phyloP scores from a whole-genome alignment of 2,113 vertebrate species.

The Symphodus melops region DNA sequence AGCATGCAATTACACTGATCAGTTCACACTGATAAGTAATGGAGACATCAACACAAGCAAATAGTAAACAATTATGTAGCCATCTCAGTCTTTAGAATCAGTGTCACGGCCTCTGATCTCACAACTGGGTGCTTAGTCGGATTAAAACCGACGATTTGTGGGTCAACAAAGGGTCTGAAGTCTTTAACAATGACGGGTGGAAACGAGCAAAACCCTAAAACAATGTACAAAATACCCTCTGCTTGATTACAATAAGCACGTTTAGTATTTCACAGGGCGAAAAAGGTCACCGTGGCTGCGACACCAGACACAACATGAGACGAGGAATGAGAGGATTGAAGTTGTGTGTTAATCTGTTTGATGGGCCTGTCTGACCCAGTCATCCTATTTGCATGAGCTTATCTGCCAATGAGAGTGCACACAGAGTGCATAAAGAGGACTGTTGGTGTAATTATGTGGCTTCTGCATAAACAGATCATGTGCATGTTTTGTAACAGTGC shows the following conservation, averaged over 20 bases:
- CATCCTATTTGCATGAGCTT: conserved; percentile 79
- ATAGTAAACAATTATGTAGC: conserved; percentile 33
- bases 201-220: conserved; percentile 39
- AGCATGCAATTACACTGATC: neutral
- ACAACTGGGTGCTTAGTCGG: conserved; percentile 67
- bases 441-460: conserved; percentile 34
- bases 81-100: conserved; percentile 52
- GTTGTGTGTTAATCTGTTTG: conserved; percentile 71
- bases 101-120: conserved; percentile 70
- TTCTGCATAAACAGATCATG: conserved; percentile 26
- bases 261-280: conserved; percentile 18
- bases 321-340: conserved; percentile 61
- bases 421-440: conserved; percentile 42
- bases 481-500: neutral
- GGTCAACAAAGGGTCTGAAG: conserved; percentile 65
- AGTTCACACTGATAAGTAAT: neutral
- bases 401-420: conserved; percentile 73
- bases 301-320: conserved; percentile 58
- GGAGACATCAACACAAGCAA: conserved; percentile 29
- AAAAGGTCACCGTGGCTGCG: conserved; percentile 37
- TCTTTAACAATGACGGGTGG: conserved; percentile 36
- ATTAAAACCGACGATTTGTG: conserved; percentile 74
- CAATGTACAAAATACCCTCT: neutral
- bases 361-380: conserved; percentile 69
- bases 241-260: conserved; percentile 5